phyloP scores from a whole-genome alignment of 2,113 vertebrate species.

The Saimiri boliviensis region DNA sequence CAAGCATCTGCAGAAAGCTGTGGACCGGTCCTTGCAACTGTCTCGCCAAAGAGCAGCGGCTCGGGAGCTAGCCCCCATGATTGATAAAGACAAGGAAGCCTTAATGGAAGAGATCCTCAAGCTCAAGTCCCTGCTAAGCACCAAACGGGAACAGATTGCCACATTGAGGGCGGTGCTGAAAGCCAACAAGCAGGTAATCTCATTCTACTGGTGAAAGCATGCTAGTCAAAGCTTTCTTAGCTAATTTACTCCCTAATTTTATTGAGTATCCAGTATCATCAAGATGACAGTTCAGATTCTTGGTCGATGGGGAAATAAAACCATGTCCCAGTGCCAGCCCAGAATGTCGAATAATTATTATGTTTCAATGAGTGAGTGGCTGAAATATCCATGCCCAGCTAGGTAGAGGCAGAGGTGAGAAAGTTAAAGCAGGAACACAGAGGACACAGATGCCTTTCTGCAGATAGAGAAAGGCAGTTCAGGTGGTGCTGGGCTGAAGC shows the following conservation, averaged over 20 bases:
- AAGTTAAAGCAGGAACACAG: background rate
- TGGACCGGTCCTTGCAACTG: constrained; percentile 95
- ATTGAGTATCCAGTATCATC: background rate
- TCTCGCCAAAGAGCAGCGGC: constrained; percentile 96
- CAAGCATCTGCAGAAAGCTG: constrained; percentile 97
- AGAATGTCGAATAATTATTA: background rate
- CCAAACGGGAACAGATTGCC: constrained; percentile 98
- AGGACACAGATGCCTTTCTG: background rate
- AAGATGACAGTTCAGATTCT: background rate
- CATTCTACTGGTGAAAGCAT: background rate
- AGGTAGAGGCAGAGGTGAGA: background rate
- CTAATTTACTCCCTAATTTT: background rate
- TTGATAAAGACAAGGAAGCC: constrained; percentile 97
- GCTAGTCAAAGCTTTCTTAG: background rate
- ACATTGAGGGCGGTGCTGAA: constrained; percentile 96
- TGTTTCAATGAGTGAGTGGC: background rate
- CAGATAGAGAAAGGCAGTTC: background rate
- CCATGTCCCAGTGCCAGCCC: background rate
- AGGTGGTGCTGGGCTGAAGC: background rate
- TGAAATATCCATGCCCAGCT: background rate
- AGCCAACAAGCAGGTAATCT: constrained; percentile 97
- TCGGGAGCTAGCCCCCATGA: constrained; percentile 93
- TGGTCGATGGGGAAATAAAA: background rate
- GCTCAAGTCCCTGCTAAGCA: constrained; percentile 97
- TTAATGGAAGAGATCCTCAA: constrained; percentile 99